phyloP scores from a whole-genome alignment of 2,888 invertebrate genomes.

The Volucella inanis region DNA sequence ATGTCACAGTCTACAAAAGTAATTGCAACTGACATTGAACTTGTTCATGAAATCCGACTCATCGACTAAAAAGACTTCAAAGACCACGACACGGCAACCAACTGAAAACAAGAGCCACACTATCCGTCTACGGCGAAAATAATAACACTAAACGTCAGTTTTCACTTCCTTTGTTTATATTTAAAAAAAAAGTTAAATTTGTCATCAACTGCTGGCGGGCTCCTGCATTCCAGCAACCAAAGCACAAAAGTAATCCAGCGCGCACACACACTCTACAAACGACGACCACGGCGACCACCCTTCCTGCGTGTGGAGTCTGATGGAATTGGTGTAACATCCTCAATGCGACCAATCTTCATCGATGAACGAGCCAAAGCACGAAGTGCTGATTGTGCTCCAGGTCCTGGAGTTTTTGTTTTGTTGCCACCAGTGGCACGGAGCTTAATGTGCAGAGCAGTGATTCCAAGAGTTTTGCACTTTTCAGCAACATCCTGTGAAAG shows the following conservation, averaged over 20 bases:
- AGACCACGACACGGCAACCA: background rate
- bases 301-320: constrained; percentile 99
- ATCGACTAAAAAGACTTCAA: background rate
- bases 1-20: no score
- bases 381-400: constrained; percentile 98
- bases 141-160: constrained; percentile 34
- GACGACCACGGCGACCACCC: constrained; percentile 99
- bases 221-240: constrained; percentile 37
- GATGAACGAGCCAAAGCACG: constrained; percentile 98
- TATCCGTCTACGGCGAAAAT: background rate
- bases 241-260: constrained; percentile 65
- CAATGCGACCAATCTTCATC: constrained; percentile 99
- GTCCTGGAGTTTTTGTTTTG: constrained; percentile 99
- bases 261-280: constrained; percentile 89
- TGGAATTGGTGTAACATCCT: constrained; percentile 99
- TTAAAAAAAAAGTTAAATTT: constrained; percentile 65
- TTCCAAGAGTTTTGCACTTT: constrained; percentile 97
- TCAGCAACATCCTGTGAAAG: constrained; percentile 96
- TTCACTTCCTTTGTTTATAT: constrained; percentile 63
- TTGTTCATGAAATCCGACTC: no score
- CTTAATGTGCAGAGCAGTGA: constrained; percentile 99
- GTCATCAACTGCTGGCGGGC: constrained; percentile 4
- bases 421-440: constrained; percentile 99
- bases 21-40: no score
- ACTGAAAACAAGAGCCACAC: background rate